Conservation (phyloP, 2,888 invertebrate genomes). For the Ommatoiulus sabulosus region DNA sequence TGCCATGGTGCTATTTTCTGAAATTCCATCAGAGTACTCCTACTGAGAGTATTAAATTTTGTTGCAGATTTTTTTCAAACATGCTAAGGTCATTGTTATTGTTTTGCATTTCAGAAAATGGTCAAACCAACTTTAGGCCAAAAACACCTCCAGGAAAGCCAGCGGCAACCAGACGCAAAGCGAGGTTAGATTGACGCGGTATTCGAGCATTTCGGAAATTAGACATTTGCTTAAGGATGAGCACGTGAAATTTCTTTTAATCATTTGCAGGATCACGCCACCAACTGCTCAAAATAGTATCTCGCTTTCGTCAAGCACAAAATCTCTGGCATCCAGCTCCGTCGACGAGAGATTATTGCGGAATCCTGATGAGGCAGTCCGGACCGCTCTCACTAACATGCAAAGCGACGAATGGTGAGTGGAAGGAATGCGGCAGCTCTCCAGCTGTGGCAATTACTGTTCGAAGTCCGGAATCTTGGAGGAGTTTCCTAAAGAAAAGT, state of each 20-base stretch:
- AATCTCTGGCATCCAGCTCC: slow-evolving; percentile 44
- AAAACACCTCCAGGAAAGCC: slow-evolving; percentile 52
- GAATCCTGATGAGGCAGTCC: slow-evolving; percentile 76
- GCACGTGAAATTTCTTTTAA: not conserved
- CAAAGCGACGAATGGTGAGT: slow-evolving; percentile 67
- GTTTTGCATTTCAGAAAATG: not conserved
- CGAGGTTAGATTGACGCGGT: not conserved
- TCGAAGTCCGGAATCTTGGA: not conserved
- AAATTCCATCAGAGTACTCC: no score
- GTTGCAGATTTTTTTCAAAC: not conserved
- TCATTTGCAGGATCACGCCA: not conserved
- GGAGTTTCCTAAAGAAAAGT: not conserved
- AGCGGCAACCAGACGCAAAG: not conserved
- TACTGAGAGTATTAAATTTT: no score
- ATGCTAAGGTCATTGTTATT: not conserved
- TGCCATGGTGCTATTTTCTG: no score
- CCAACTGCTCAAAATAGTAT: not conserved
- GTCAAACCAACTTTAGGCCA: slow-evolving; percentile 3
- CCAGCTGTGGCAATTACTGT: not conserved
- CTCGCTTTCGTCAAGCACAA: not conserved
- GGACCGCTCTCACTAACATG: slow-evolving; percentile 70
- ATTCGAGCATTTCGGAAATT: not conserved
- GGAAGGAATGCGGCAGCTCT: slow-evolving; percentile 50
- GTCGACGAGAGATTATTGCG: slow-evolving; percentile 69
- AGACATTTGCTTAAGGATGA: not conserved